Percentiles rank a stretch among this genome's conserved stretches.
Evolutionary conservation across 2,113 vertebrate genomes (phyloP).

Genomic region (Nematolebias whitei): DNA sequence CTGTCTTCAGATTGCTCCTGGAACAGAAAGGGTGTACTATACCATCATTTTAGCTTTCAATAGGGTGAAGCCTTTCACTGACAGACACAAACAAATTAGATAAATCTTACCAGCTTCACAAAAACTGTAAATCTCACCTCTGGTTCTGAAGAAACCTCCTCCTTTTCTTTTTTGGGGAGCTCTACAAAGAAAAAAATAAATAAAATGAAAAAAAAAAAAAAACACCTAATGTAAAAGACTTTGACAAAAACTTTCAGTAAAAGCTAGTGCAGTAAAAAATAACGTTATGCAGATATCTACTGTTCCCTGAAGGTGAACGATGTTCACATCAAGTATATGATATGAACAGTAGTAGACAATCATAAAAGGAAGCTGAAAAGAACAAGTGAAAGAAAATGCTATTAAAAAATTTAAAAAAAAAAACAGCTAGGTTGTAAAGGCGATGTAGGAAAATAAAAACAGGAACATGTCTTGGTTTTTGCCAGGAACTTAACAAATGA

Average conservation of each 20-base stretch:
- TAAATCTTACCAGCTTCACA: neutral
- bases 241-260: neutral
- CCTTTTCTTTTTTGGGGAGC: conserved; percentile 64
- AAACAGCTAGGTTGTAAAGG: too few relatives aligned
- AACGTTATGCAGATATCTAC: neutral
- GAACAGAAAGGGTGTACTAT: too few relatives aligned
- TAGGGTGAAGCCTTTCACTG: neutral
- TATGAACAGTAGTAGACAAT: too few relatives aligned
- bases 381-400: too few relatives aligned
- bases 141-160: conserved; percentile 56
- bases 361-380: too few relatives aligned
- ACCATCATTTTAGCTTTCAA: too few relatives aligned
- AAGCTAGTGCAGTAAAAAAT: neutral
- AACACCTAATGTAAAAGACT: neutral
- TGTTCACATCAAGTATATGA: too few relatives aligned
- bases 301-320: neutral
- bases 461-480: too few relatives aligned
- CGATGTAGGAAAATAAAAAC: too few relatives aligned
- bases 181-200: conserved; percentile 59
- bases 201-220: conserved; percentile 16
- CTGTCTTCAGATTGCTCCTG: conserved; percentile 80
- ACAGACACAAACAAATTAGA: neutral
- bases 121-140: conserved; percentile 54
- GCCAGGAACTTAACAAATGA: too few relatives aligned
- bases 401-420: too few relatives aligned